Percentiles rank a stretch among this genome's conserved stretches.
These are phyloP conservation scores for Drosophila emarginata DNA, from an alignment of 2,888 invertebrate genomes.

Conservation along the genomic window DNA sequence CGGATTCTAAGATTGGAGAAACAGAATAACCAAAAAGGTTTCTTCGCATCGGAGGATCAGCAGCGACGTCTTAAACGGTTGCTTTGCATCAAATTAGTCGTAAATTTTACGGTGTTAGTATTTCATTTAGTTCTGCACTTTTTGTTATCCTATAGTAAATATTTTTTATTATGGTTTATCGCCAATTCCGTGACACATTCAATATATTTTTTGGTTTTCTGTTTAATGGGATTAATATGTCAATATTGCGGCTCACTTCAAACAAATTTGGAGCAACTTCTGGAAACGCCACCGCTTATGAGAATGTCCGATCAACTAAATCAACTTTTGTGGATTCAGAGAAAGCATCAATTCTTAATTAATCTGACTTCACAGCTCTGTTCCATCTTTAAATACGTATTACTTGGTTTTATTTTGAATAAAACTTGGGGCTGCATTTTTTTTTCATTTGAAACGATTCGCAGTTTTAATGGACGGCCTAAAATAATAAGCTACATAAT, in stretches of 20 bases:
- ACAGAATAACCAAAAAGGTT: background rate
- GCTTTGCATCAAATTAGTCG: background rate
- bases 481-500: background rate
- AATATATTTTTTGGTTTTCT: background rate
- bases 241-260: background rate
- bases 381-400: background rate
- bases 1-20: background rate
- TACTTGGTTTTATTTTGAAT: background rate
- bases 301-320: background rate
- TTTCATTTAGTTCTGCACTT: no score
- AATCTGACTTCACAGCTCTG: background rate
- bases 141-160: background rate
- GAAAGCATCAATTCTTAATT: background rate
- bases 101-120: background rate
- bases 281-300: background rate
- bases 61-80: background rate
- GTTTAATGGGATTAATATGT: background rate
- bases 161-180: background rate
- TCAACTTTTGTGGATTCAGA: background rate
- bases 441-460: background rate
- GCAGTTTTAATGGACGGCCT: background rate
- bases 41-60: background rate
- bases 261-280: background rate
- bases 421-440: background rate
- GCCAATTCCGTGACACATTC: background rate